These are phyloP conservation scores for Tricholaema leucomelas DNA, from an alignment of 2,113 vertebrate species.

Conservation along the genomic window DNA sequence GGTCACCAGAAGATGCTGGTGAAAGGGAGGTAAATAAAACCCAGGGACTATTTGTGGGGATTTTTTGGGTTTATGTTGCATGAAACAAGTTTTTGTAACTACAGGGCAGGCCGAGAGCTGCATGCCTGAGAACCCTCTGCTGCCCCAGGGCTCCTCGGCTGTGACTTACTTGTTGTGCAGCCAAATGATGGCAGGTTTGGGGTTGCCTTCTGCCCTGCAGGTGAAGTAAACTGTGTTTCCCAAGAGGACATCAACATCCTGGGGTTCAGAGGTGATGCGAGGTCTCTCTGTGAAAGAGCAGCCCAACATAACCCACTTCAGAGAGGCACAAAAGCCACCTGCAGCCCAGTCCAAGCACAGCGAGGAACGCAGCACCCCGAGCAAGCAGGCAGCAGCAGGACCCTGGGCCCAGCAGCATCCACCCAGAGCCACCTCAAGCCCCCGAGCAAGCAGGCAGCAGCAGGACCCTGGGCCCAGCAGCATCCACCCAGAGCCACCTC, in stretches of 20 bases:
- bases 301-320: background rate
- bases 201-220: slow-evolving; percentile 92
- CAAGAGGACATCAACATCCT: slow-evolving; percentile 85
- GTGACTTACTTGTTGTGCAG: slow-evolving; percentile 89
- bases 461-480: too few species aligned
- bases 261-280: slow-evolving; percentile 88
- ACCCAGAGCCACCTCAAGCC: background rate
- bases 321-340: background rate
- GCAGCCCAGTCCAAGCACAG: accelerated
- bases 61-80: background rate
- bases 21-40: slow-evolving; percentile 34
- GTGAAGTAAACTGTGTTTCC: slow-evolving; percentile 94
- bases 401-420: background rate
- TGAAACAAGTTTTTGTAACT: background rate
- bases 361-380: background rate
- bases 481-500: too few species aligned
- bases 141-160: background rate
- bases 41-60: background rate
- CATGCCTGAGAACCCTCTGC: background rate
- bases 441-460: too few species aligned
- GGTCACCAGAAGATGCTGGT: background rate
- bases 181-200: slow-evolving; percentile 92
- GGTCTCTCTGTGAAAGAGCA: slow-evolving; percentile 81
- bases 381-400: background rate
- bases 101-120: background rate